phyloP scores from a whole-genome alignment of 2,888 invertebrate species.

The Hedya salicella region DNA sequence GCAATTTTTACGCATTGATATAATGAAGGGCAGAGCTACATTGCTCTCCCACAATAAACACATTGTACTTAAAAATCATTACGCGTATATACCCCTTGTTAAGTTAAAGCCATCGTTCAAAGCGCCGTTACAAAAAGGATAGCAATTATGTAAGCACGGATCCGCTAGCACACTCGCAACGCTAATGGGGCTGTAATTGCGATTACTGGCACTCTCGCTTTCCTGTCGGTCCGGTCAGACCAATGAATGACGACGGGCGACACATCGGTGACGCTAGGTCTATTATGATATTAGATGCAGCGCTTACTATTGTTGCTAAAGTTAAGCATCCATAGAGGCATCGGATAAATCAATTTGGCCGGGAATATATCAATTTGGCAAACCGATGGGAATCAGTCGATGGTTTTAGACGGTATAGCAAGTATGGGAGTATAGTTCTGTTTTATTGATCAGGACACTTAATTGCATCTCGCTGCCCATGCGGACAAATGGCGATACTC shows the following conservation, averaged over 20 bases:
- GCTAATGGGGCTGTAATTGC: slow-evolving; percentile 31
- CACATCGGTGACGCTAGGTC: not conserved
- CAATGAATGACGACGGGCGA: slow-evolving; percentile 22
- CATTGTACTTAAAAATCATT: not conserved
- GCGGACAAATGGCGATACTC: too few species aligned
- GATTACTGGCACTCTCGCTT: slow-evolving; percentile 34
- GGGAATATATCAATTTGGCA: too few species aligned
- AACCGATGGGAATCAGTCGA: too few species aligned
- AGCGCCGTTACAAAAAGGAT: slow-evolving; percentile 22
- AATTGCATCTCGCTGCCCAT: too few species aligned
- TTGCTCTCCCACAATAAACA: not conserved
- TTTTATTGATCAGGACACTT: too few species aligned
- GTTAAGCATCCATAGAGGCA: too few species aligned
- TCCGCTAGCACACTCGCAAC: slow-evolving; percentile 15
- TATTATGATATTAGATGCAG: slow-evolving; percentile 1
- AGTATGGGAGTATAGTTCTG: too few species aligned
- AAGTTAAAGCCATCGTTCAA: slow-evolving; percentile 2
- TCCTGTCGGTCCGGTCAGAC: slow-evolving; percentile 24
- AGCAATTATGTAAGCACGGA: slow-evolving; percentile 28
- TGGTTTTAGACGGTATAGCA: too few species aligned
- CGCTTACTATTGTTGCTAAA: too few species aligned
- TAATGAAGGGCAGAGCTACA: too few species aligned
- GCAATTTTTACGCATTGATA: too few species aligned
- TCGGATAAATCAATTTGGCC: too few species aligned
- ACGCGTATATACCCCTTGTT: not conserved